phyloP scores from a whole-genome alignment of 2,113 vertebrate species.

The Odocoileus virginianus region DNA sequence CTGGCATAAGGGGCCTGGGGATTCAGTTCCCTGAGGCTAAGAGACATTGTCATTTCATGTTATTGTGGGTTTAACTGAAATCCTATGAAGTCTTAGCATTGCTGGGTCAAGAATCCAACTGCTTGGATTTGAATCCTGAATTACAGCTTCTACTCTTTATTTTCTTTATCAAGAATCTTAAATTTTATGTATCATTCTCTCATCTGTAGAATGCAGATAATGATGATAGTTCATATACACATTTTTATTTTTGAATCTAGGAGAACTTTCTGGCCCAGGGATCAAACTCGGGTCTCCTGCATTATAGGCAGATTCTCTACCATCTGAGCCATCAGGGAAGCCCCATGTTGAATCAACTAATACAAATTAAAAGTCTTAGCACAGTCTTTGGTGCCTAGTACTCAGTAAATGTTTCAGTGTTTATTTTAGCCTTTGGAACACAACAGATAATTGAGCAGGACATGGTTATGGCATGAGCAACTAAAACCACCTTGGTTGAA shows the following conservation, averaged over 20 bases:
- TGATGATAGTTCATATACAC: background rate
- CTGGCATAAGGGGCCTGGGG: rapidly evolving
- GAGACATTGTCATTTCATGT: background rate
- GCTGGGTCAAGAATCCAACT: background rate
- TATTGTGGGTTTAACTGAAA: background rate
- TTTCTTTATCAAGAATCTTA: background rate
- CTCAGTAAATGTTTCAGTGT: background rate
- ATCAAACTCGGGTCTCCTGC: background rate
- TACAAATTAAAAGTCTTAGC: background rate
- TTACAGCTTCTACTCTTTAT: background rate
- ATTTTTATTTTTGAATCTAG: background rate
- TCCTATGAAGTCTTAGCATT: background rate
- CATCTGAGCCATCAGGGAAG: background rate
- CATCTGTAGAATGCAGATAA: background rate
- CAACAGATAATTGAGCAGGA: background rate
- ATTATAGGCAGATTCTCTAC: background rate
- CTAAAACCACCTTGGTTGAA: background rate
- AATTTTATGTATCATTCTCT: background rate
- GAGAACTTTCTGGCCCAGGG: background rate
- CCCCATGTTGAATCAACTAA: background rate
- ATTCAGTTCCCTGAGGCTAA: background rate
- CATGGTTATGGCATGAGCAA: background rate
- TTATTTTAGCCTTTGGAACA: background rate
- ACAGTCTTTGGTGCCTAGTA: background rate
- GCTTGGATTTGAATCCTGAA: background rate